Base-by-base conservation (phyloP, 2,888 invertebrate species). In the Amphipyra tragopoginis region DNA sequence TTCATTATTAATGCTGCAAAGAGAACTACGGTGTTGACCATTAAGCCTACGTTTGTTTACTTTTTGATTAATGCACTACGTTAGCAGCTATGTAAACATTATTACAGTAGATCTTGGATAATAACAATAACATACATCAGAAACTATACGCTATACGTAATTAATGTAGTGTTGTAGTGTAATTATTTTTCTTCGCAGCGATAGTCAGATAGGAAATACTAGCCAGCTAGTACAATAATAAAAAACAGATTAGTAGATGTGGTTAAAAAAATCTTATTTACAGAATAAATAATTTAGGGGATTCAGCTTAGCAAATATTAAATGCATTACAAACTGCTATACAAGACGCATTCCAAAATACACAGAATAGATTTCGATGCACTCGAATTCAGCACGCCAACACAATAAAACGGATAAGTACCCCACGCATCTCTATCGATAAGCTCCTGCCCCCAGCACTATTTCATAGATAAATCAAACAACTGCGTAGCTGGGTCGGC, bases 401-500 rank as follows among this genome's bases (percentile, higher is more conserved):
- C 36, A 10, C 10, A 36, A 36, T 33, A 33, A 33, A 21, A 21
- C 33, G 9, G 43, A 40, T 36, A n/a, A n/a, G n/a, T n/a, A 14
- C 0, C 8, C 43, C 53, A 47, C 10, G 5, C 21, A 36, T 3
- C 0, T 14, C 14, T 75, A 70, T 66, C 57, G 63, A 65, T 61
- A 63, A 45, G 47, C 26, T 26, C 33, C 14, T 43, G 13, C 10
- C 4, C 43, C 11, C 57, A 61, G 15, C 53, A 65, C 63, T 61
- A 64, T 11, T 44, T 50, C 43, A 44, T 13, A 60, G 48, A 75
- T 77, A 75, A 74, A 72, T 65, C 51, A 66, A 52, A 64, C 50
- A 56, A 81, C 80, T 81, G 74, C 81, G 84, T 55, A 84, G 80
- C 78, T 63, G 42, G 58, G 57, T 72, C 57, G 64, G 50, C 64